Evolutionary conservation across 2,888 invertebrate species (phyloP), one percentile per base, ranked within the genome.

Genomic region (Odontocerum albicorne): DNA sequence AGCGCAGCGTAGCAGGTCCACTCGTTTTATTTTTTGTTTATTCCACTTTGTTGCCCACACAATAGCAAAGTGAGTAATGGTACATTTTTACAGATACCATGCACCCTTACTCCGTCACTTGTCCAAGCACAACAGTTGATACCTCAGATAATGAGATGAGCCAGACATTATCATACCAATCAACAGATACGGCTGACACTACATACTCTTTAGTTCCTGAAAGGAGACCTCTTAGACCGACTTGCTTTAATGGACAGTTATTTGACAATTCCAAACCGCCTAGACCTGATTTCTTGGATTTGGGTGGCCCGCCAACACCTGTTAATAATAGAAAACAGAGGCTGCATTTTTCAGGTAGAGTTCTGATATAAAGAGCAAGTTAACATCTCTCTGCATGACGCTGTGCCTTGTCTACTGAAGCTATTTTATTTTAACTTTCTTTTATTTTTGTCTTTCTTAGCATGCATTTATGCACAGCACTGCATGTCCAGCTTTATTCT

Each of bases 291-390:
- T 84, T 84, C 65, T 75, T 86, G 66, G 80, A 85, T 68, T 74
- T 87, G 64, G 78, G 80, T 68, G 83, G 82, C 68, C 82, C 82
- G 47, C 82, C 82, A 63, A 81, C 82, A 57, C 81, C 82, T 64
- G 78, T 81, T 65, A 77, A 78, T 65, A 74, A 80, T 71, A 79
- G 84, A 70, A 86, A 86, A 71, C 84, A 84, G 68, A 82, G 84
- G 70, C 84, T 87, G 71, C 85, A 85, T 73, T 84, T 87, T 74
- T 75, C 79, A 75, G 79, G 79, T 80, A 77, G 76, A 55, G 60
- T 60, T 45, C 38, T 49, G 40, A 47, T 43, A 49, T 21, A 33
- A 50, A 43, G 44, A 51, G 43, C 51, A 22, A 51, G 43, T 19
- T 32, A 36, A 33, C n/a, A 42, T 33, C 21, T 27, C 33, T 21